Base-by-base conservation (phyloP, 1,140 invertebrate genomes). In the Drosophila tani region DNA sequence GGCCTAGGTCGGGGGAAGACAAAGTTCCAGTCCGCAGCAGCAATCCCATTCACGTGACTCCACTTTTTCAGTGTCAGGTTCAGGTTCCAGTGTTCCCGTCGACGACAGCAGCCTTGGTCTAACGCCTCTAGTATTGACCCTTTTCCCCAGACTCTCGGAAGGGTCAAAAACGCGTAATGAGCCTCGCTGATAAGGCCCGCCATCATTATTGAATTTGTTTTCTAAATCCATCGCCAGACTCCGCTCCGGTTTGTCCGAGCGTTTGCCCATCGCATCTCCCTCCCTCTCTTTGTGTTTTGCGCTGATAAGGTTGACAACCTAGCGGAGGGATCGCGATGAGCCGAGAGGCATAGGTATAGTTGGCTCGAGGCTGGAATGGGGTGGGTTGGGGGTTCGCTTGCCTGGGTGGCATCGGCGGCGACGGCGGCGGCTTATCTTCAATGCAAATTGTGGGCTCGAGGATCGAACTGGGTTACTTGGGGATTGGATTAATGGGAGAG, bases 141-240 rank as follows among this genome's bases (percentile, higher is more conserved):
- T 82, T 90, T 84, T 77, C 12, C n/a, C 51, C 21, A 69, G 50
- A 17, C 64, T 38, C 35, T 50, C 17, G 57, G 27, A 69, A 59
- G 85, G 85, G 74, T 90, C 85, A 90, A 88, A 87, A 74, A 60
- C 79, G 76, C 60, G 64, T 76, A 67, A 82, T 63, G 40, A 51
- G 59, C 53, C 57, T 60, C 51, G 64, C 75, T 82, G 83, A 86
- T 86, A 86, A 86, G 55, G 38, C 21, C 27, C 5, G 58, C 50
- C 46, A 51, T 60, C 58, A 71, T 64, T 83, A 81, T 88, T 81
- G 69, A 88, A 88, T 88, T 78, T 84, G 69, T 84, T 88, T 90
- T 88, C 68, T 79, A 79, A 85, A 66, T 56, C 56, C 58, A 46
- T 46, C 49, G 38, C 47, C 46, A 68, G 79, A 67, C 66, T 73